Percentiles rank a stretch among this genome's conserved stretches.
Evolutionary conservation across 2,797 vertebrate genomes (phyloP).

Genomic region (Halcyon smyrnensis): DNA sequence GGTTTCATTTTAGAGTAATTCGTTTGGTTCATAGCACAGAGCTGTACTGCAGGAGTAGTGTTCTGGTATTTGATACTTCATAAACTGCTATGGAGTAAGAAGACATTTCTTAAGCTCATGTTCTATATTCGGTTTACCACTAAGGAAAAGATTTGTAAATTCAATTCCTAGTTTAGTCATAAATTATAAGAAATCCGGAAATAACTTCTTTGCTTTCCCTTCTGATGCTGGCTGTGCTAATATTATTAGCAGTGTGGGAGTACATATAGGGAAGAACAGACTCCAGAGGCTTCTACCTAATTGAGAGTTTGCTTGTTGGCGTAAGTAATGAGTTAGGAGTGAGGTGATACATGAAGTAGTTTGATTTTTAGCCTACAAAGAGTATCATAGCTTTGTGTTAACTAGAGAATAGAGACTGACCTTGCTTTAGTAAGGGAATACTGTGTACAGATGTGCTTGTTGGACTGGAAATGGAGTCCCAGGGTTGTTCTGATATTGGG

Average conservation of each 20-base stretch:
- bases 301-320: neutral
- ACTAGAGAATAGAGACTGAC: neutral
- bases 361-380: neutral
- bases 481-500: neutral
- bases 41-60: neutral
- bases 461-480: neutral
- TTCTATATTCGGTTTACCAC: neutral
- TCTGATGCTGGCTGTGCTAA: neutral
- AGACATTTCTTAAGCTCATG: neutral
- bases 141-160: neutral
- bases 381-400: neutral
- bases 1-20: neutral
- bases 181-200: slow-evolving; percentile 1
- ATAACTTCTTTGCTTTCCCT: neutral
- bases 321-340: slow-evolving; percentile 13
- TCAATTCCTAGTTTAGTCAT: neutral
- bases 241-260: neutral
- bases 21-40: neutral
- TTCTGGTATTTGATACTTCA: neutral
- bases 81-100: neutral
- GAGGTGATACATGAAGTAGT: neutral
- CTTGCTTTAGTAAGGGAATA: neutral
- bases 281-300: neutral
- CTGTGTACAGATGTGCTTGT: accelerated
- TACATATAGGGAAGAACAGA: neutral